phyloP scores from a whole-genome alignment of 2,113 vertebrate genomes.

The Desmodus rotundus region DNA sequence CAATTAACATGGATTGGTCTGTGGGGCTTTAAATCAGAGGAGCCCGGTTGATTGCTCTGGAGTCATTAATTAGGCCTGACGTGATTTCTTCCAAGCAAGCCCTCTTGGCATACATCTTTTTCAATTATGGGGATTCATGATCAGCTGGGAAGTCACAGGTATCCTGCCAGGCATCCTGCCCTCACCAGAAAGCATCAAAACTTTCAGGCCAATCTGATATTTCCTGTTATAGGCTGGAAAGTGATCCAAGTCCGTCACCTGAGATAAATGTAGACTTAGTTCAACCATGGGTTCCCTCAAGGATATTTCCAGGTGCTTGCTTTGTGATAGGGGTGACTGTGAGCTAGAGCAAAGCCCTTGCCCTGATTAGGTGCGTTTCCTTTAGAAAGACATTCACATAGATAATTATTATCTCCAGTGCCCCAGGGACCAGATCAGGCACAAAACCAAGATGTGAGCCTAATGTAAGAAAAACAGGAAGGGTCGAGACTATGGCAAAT shows the following conservation, averaged over 20 bases:
- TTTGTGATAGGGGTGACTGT: neutral
- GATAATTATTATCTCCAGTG: neutral
- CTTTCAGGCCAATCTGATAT: neutral
- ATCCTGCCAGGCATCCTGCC: no score
- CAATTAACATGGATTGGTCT: slow-evolving; percentile 68
- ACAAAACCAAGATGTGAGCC: neutral
- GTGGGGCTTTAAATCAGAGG: slow-evolving; percentile 65
- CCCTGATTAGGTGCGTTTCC: neutral
- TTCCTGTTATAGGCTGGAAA: neutral
- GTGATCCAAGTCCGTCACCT: neutral
- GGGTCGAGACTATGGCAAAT: neutral
- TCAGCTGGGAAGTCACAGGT: slow-evolving; percentile 6
- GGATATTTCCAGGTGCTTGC: neutral
- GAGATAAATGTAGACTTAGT: neutral
- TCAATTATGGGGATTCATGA: neutral
- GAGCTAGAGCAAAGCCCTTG: neutral
- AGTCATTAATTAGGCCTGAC: slow-evolving; percentile 59
- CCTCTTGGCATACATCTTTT: neutral
- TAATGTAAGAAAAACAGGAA: neutral
- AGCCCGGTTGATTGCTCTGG: slow-evolving; percentile 49
- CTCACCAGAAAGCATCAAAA: neutral
- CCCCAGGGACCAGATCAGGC: neutral
- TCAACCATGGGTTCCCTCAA: neutral
- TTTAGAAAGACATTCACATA: neutral
- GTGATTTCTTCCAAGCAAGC: slow-evolving; percentile 3